A percentile compares a stretch with the other conserved stretches of the same genome.
Conservation (phyloP, 2,113 vertebrate genomes). For the Leuciscus idus region DNA sequence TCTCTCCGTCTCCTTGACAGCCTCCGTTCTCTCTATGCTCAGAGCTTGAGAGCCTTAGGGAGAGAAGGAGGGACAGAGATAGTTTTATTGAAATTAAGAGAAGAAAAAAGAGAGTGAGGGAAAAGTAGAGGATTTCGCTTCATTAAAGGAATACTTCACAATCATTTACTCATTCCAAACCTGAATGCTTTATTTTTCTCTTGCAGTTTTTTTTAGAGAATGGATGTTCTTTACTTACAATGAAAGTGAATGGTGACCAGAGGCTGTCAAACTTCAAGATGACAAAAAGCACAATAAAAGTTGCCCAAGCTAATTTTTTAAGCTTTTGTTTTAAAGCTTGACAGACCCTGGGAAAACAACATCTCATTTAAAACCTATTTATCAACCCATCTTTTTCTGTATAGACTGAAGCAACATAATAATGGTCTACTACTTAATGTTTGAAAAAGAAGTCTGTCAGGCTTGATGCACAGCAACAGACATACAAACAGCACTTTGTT, state of each 20-base stretch:
- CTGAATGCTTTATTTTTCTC: not conserved
- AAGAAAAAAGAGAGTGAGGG: not conserved
- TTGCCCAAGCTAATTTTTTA: not conserved
- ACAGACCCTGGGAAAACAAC: not conserved
- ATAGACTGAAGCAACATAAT: not conserved
- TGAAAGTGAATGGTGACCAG: not conserved
- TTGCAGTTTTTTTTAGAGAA: not conserved
- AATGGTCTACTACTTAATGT: not conserved
- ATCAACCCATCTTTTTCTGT: not conserved
- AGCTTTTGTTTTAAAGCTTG: not conserved
- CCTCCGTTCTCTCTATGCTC: slow-evolving; percentile 52
- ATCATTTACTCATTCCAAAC: not conserved
- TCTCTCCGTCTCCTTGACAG: slow-evolving; percentile 55
- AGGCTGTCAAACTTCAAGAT: not conserved
- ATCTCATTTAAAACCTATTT: not conserved
- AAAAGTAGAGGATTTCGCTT: not conserved
- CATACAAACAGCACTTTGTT: not conserved
- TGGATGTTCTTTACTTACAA: not conserved
- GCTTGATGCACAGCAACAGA: not conserved
- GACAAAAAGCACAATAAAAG: no score
- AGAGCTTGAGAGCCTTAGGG: slow-evolving; percentile 5
- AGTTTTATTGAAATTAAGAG: not conserved
- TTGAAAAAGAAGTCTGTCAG: not conserved
- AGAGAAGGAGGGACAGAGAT: slow-evolving; percentile 27
- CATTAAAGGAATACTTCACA: not conserved